Base-by-base conservation (phyloP, 2,797 vertebrate genomes). In the Acipenser oxyrinchus region DNA sequence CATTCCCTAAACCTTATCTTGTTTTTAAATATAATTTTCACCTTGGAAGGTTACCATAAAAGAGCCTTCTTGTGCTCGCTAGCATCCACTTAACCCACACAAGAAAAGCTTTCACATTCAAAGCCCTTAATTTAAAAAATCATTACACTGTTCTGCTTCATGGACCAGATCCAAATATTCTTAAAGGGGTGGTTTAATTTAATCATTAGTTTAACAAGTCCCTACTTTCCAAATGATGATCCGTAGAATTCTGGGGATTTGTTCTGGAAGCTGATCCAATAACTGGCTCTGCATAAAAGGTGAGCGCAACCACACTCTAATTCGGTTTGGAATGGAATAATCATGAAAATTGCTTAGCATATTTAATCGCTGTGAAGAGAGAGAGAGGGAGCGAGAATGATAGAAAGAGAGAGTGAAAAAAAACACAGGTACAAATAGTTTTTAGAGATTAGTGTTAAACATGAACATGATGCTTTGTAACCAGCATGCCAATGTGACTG, bases 151-250 rank as follows among this genome's bases (percentile, higher is more conserved):
- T 93, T 94, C 91, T 90, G 91, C 94, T 93, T 91, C 92, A 86
- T 79, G 84, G 91, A 94, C 91, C 92, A 88, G 81, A 84, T 93
- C 93, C 89, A 91, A 93, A 93, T 94, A 95, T 94, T 95, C 92
- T 95, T 95, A 91, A 92, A 95, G 91, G 94, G 91, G 90, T 89
- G 92, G 90, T 94, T 96, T 94, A 94, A 95, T 94, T 92, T 92
- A 93, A 96, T 96, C 92, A 96, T 94, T 92, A 93, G 90, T 86
- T 92, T 95, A 96, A 95, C 93, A 95, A 95, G 92, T 89, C 89
- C 89, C 86, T 79, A 80, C 77, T 92, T 92, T 93, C 91, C 88
- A 92, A 93, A 94, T 89, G 91, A 94, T 93, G 91, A 95, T 93
- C 92, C 84, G 73, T 84, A 83, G 91, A 92, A 92, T 93, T 92